Conservation (phyloP, 2,888 invertebrate species). For the Hydroisotoma schaefferi region DNA sequence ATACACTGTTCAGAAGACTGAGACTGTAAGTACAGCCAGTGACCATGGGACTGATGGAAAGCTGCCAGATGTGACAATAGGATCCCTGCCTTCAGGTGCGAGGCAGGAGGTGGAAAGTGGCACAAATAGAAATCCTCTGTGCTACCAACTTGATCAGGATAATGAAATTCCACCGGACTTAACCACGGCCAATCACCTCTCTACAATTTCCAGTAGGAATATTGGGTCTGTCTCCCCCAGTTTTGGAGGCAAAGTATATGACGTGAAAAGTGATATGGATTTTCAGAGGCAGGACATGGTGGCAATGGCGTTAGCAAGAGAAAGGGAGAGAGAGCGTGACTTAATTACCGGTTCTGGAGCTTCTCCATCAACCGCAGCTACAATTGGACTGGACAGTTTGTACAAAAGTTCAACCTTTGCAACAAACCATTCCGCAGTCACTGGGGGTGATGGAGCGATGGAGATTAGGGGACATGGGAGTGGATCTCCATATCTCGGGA, state of each 20-base stretch:
- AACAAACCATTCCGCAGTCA: neutral
- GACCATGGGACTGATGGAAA: conserved; percentile 14
- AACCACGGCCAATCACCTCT: conserved; percentile 14
- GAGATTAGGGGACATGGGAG: conserved; percentile 17
- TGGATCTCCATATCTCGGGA: conserved; percentile 31
- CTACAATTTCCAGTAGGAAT: conserved; percentile 3
- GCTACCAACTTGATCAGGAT: conserved; percentile 9
- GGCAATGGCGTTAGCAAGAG: conserved; percentile 37
- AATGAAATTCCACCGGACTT: conserved; percentile 29
- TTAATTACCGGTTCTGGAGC: conserved; percentile 35
- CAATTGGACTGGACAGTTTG: conserved; percentile 40
- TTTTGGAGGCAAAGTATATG: conserved; percentile 20
- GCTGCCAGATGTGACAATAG: conserved; percentile 44
- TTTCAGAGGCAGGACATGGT: conserved; percentile 34
- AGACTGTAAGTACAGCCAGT: conserved; percentile 5
- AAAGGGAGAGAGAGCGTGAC: conserved; percentile 41
- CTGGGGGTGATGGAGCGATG: conserved; percentile 9
- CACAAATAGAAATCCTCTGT: neutral
- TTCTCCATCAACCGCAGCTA: conserved; percentile 28
- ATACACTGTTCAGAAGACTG: neutral
- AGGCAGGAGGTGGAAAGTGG: neutral
- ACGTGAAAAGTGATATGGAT: conserved; percentile 25
- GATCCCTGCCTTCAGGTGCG: conserved; percentile 12
- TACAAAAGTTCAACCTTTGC: conserved; percentile 27
- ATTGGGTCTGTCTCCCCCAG: conserved; percentile 14